Evolutionary conservation across 2,888 invertebrate genomes (phyloP).

Genomic region (Hydrotaea diabolus): DNA sequence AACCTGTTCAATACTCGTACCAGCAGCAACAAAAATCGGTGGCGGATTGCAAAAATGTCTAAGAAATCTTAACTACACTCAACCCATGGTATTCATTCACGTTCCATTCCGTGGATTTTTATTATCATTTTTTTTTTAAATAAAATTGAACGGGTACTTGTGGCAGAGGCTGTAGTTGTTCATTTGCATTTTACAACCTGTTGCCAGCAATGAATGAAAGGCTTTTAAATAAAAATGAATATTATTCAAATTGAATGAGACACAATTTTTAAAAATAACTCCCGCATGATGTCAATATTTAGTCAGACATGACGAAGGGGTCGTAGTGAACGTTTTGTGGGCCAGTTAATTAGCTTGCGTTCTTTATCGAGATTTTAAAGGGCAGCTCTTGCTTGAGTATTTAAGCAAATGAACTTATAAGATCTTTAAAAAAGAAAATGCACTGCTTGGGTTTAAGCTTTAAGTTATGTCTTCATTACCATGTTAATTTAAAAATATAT

Average conservation of each 20-base stretch:
- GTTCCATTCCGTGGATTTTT: not conserved
- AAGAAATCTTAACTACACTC: not conserved
- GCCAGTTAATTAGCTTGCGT: no score
- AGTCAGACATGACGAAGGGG: not conserved
- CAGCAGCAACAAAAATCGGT: not conserved
- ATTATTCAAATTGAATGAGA: not conserved
- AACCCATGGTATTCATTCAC: not conserved
- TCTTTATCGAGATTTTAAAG: no score
- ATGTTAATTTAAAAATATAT: no score
- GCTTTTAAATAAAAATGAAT: constrained; percentile 12
- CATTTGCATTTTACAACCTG: constrained; percentile 16
- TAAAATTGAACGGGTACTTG: not conserved
- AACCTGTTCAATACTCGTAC: constrained; percentile 11
- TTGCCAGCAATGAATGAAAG: not conserved
- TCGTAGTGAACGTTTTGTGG: not conserved
- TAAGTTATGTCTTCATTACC: no score
- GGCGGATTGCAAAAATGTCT: constrained; percentile 25
- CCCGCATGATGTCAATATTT: constrained; percentile 1
- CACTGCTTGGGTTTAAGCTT: no score
- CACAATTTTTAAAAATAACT: constrained; percentile 1
- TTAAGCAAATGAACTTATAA: no score
- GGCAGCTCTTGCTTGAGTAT: no score
- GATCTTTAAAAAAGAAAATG: no score
- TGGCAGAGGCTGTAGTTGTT: not conserved
- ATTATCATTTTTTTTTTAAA: not conserved